Conservation (phyloP, 64 coral and sea anemone genomes). For the Stichodactyla helianthus region DNA sequence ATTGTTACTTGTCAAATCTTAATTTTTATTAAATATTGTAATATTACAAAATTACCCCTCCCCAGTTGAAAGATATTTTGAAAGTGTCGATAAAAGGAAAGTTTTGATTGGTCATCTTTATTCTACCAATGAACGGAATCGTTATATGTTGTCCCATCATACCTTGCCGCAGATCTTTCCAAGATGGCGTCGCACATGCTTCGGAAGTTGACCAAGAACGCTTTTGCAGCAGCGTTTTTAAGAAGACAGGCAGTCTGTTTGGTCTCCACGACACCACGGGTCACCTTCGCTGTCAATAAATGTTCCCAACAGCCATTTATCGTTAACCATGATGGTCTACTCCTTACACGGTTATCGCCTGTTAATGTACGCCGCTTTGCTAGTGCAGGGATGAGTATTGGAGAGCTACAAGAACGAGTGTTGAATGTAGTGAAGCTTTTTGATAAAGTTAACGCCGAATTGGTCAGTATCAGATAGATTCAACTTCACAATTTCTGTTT, state of each 20-base stretch:
- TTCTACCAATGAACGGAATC: not conserved
- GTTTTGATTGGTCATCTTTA: not conserved
- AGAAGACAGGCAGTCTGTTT: conserved; percentile 56
- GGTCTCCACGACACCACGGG: conserved; percentile 59
- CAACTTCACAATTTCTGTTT: not conserved
- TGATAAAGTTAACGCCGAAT: conserved; percentile 93
- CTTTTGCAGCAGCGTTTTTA: conserved; percentile 35
- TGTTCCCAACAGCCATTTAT: conserved; percentile 64
- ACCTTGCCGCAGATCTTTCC: conserved; percentile 16
- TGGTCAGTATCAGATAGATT: conserved; percentile 34
- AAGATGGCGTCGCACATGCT: conserved; percentile 98
- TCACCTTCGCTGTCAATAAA: conserved; percentile 62
- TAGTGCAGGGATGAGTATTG: conserved; percentile 47
- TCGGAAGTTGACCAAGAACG: conserved; percentile 33
- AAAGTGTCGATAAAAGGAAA: not conserved
- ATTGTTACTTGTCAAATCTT: not conserved
- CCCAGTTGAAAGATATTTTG: not conserved
- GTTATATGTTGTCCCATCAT: conserved; percentile 23
- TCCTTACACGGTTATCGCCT: conserved; percentile 15
- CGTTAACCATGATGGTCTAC: conserved; percentile 12
- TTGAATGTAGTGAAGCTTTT: conserved; percentile 95
- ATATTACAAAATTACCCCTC: not conserved
- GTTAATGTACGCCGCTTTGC: conserved; percentile 54
- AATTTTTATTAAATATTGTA: not conserved
- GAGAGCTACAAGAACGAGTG: conserved; percentile 76